Base-by-base conservation (phyloP, 1,140 invertebrate genomes). In the Saccostrea glomerata region DNA sequence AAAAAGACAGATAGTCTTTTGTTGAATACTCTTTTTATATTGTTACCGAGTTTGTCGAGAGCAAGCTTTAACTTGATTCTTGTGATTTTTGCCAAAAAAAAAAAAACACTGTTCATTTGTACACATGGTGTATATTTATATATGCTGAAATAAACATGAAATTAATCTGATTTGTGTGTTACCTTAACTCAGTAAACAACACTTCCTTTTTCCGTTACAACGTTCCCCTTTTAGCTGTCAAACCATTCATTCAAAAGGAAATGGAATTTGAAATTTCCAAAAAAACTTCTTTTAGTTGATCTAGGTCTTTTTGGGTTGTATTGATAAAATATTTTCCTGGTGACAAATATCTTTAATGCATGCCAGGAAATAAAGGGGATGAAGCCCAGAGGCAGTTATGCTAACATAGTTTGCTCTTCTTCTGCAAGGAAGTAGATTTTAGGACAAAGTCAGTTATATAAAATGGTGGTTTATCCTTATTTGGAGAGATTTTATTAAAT, bases 61-160 rank as follows among this genome's bases (percentile, higher is more conserved):
- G 15, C 30, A 15, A 77, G 70, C 70, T 77, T 77, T 77, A 77
- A 77, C 25, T 36, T 77, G 23, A 77, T 36, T 77, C 70, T 77
- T 25, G 30, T 77, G 70, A 77, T 30, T 77, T 77, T 77, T 36
- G 25, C 70, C 25, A 36, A 36, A 63, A 77, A 36, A 63, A 58
- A 23, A 13, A 36, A 36, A 1, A 36, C 30, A 47, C 23, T 77
- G 70, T 25, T 77, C 70, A 77, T 77, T 36, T 77, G 15, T 77
- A 77, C 25, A 30, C 70, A 77, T 77, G 70, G 15, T 30, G 70
- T 77, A 25, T 77, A 77, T 77, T 36, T 77, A 77, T 77, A 13
- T 36, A 36, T 30, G 70, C 30, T 25, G 70, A 77, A 77, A 77
- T 77, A 77, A 77, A 77, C 25, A 66, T 20, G 12, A 30, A 77